Conservation (phyloP, 2,888 invertebrate genomes). For the Meganola albula region DNA sequence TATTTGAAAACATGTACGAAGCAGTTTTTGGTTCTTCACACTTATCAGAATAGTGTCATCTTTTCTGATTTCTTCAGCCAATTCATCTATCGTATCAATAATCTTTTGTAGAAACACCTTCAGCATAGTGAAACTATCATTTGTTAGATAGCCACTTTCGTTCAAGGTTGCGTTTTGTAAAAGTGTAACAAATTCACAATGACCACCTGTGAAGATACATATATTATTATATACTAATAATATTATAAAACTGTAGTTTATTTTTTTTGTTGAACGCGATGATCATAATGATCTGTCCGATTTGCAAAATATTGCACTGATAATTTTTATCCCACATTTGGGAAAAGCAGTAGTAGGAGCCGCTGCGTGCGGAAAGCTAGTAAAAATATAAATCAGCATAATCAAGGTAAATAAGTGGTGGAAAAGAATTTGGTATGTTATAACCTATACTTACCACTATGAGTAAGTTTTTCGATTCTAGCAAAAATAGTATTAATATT, state of each 20-base stretch:
- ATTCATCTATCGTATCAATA: constrained; percentile 57
- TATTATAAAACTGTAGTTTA: too few species aligned
- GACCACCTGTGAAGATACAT: constrained; percentile 52
- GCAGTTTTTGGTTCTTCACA: constrained; percentile 80
- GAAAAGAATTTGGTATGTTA: too few species aligned
- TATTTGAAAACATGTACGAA: constrained; percentile 80
- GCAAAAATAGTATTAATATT: constrained; percentile 33
- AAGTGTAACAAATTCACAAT: constrained; percentile 36
- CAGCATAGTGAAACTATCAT: constrained; percentile 32
- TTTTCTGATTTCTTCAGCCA: constrained; percentile 41
- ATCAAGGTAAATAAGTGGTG: background rate
- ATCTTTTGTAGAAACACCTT: constrained; percentile 64
- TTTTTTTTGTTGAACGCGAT: too few species aligned
- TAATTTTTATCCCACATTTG: too few species aligned
- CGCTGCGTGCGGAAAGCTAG: too few species aligned
- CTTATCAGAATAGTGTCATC: constrained; percentile 73
- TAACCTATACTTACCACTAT: constrained; percentile 41
- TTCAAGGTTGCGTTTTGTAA: constrained; percentile 18
- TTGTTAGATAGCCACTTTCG: constrained; percentile 14
- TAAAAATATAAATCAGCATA: too few species aligned
- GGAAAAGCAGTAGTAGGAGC: too few species aligned
- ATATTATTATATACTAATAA: too few species aligned
- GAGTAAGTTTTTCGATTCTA: constrained; percentile 38
- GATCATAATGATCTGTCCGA: too few species aligned
- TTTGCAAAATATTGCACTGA: too few species aligned